Evolutionary conservation across 2,888 invertebrate species (phyloP).

Genomic region (Scaptodrosophila latifasciaeformis): DNA sequence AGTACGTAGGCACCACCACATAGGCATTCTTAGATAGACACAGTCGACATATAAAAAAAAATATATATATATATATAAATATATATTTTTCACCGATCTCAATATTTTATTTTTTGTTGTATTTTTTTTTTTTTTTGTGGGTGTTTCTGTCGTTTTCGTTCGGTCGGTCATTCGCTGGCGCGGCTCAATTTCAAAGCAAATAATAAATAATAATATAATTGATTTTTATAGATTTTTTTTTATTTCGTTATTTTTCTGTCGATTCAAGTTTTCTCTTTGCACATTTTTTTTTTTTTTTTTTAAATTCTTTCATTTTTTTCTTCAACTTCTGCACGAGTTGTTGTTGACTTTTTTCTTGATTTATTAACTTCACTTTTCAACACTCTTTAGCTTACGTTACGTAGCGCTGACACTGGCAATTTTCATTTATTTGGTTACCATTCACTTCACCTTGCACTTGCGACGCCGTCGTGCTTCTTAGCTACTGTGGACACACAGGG

Average conservation of each 20-base stretch:
- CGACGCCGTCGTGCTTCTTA: conserved; percentile 5
- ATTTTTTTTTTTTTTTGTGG: no score
- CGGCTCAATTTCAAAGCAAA: not conserved
- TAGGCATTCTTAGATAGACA: not conserved
- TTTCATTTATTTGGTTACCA: conserved; percentile 27
- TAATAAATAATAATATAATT: not conserved
- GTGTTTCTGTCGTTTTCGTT: not conserved
- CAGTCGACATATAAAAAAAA: not conserved
- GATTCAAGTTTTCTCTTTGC: no score
- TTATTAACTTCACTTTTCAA: conserved; percentile 26
- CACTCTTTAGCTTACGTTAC: conserved; percentile 39
- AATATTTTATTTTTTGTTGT: no score
- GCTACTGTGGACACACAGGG: conserved; percentile 11
- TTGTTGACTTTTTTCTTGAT: not conserved
- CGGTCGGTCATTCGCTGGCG: not conserved
- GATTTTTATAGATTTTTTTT: conserved; percentile 1
- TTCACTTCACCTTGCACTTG: conserved; percentile 27
- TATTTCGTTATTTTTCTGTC: not conserved
- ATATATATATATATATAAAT: not conserved
- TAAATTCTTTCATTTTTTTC: not conserved
- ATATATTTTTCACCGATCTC: no score
- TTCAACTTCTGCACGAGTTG: no score
- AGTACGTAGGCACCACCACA: not conserved
- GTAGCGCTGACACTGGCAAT: conserved; percentile 8
- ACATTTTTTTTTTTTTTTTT: not conserved